A percentile compares a stretch with the other conserved stretches of the same genome.
Conservation (phyloP, 2,888 invertebrate species). For the Drosophila maculinotata region DNA sequence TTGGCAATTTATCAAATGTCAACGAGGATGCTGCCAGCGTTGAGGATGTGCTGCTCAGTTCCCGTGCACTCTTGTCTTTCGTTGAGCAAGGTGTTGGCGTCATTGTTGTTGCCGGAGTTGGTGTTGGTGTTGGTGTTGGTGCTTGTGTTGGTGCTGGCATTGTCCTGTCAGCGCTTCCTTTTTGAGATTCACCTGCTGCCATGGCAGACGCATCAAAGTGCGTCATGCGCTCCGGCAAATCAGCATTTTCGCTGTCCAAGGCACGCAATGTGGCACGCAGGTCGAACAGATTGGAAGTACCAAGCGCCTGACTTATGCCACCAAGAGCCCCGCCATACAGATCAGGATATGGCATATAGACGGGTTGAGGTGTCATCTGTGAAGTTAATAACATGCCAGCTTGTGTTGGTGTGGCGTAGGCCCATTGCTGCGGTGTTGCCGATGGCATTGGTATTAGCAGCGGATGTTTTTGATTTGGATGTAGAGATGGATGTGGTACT, state of each 20-base stretch:
- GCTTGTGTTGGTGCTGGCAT: slow-evolving; percentile 13
- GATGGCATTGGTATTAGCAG: slow-evolving; percentile 22
- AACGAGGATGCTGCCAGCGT: slow-evolving; percentile 75
- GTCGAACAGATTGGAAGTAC: slow-evolving; percentile 71
- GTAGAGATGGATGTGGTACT: slow-evolving; percentile 1
- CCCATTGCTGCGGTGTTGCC: slow-evolving; percentile 65
- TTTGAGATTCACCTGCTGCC: slow-evolving; percentile 26
- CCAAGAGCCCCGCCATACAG: slow-evolving; percentile 39
- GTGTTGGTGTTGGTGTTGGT: slow-evolving; percentile 20
- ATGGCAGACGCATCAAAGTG: slow-evolving; percentile 44
- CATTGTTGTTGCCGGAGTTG: slow-evolving; percentile 11
- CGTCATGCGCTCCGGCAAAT: slow-evolving; percentile 72
- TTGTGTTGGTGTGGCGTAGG: slow-evolving; percentile 70
- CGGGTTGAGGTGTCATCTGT: slow-evolving; percentile 61
- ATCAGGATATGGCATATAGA: slow-evolving; percentile 56
- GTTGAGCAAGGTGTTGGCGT: slow-evolving; percentile 21
- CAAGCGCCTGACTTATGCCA: slow-evolving; percentile 30
- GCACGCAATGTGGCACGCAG: slow-evolving; percentile 74
- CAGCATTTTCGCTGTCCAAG: slow-evolving; percentile 75
- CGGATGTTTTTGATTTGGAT: slow-evolving; percentile 26
- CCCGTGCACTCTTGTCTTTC: slow-evolving; percentile 49
- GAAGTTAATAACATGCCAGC: slow-evolving; percentile 68
- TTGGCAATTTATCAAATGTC: slow-evolving; percentile 79
- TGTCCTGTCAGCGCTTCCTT: slow-evolving; percentile 14
- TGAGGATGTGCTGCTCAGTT: slow-evolving; percentile 70